Base-by-base conservation (phyloP, 2,113 vertebrate species). In the Fulmarus glacialis region DNA sequence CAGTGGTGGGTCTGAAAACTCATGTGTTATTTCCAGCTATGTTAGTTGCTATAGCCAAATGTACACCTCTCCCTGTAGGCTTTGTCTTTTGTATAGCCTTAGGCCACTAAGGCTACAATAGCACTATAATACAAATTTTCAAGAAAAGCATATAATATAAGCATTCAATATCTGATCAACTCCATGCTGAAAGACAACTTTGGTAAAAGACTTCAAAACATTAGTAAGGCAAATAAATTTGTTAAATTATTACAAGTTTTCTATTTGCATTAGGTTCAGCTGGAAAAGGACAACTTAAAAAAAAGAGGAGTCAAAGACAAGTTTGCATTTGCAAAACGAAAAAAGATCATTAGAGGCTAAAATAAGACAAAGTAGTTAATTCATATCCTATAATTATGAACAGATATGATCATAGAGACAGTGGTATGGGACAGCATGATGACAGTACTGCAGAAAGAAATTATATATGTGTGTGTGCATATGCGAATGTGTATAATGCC, bases 381-480 rank as follows among this genome's bases (percentile, higher is more conserved):
- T 67, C 20, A 30, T 32, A 29, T 63, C 21, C 47, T 62, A 0
- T 48, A 56, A 32, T 34, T 79, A 55, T 24, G 40, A 79, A 56
- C 29, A 55, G 43, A 47, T 72, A 30, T 81, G 62, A 40, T 84
- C 27, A 15, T 75, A 36, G 17, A 22, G 24, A 72, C 36, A 32
- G 15, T 12, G 9, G 3, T 34, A 6, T 60, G 19, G 36, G 36
- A n/a, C 42, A 66, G 52, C 36, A 38, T 26, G 38, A 15, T 91
- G 42, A 13, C 20, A 64, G 16, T 30, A 40, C 50, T 83, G 72
- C 45, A 83, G 18, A 50, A 50, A 40, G 16, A 38, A 77, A 43
- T 3, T 0, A 36, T 30, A 8, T 13, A 11, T 1, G 5, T 21
- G 13, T 62, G n/a, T 19, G 12, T 48, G 22, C 9, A 9, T 3